Evolutionary conservation across 2,888 invertebrate species (phyloP).

Genomic region (Melipona beecheii): DNA sequence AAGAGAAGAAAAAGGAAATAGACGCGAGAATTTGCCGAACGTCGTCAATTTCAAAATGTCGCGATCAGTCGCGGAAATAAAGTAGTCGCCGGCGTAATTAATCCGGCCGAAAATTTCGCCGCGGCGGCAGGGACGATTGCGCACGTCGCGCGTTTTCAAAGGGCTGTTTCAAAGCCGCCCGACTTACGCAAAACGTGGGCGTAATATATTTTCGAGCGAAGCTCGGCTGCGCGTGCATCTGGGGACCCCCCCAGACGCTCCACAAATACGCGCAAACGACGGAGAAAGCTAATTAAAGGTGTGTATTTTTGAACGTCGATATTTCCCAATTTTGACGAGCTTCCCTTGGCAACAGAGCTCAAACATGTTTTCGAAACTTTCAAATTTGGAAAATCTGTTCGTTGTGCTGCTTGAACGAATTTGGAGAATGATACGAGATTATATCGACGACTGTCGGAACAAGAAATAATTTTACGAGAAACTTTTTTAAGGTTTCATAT

Average conservation of each 20-base stretch:
- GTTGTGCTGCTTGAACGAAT: background rate
- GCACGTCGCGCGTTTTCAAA: conserved; percentile 53
- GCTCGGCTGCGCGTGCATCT: conserved; percentile 1
- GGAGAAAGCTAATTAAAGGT: conserved; percentile 38
- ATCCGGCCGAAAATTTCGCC: conserved; percentile 37
- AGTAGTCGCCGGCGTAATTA: conserved; percentile 34
- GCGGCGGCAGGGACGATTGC: conserved; percentile 25
- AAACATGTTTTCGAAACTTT: background rate
- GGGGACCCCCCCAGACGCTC: conserved; percentile 25
- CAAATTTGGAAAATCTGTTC: background rate
- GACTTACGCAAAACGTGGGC: conserved; percentile 48
- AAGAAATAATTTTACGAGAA: no score
- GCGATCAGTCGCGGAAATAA: background rate
- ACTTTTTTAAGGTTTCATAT: no score
- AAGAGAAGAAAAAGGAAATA: background rate
- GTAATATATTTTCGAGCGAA: conserved; percentile 58
- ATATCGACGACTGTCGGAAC: no score
- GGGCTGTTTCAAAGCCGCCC: conserved; percentile 57
- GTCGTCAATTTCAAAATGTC: background rate
- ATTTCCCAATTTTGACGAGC: background rate
- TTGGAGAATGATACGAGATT: background rate
- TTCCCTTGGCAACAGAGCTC: background rate
- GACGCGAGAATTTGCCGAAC: no score
- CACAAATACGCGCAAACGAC: conserved; percentile 38
- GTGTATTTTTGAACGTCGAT: conserved; percentile 31